Evolutionary conservation across 2,113 vertebrate species (phyloP).

Genomic region (Ciconia maguari): DNA sequence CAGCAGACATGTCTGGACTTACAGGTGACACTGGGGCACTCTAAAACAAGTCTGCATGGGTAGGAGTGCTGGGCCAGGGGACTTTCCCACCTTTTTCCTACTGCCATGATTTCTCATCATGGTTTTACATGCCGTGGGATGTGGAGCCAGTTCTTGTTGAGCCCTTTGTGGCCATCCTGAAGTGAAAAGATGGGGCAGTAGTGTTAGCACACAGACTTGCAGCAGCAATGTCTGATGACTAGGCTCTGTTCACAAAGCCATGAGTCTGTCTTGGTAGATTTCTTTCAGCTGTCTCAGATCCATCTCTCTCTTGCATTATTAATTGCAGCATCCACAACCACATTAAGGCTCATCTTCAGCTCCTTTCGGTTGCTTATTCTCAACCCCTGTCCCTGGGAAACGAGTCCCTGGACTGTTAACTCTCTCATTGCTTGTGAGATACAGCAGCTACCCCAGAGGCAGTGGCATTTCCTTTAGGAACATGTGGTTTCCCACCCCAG

Average conservation of each 20-base stretch:
- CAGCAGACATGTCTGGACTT: neutral
- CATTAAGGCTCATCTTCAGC: conserved; percentile 6
- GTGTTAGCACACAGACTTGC: neutral
- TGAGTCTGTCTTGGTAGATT: neutral
- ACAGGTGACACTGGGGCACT: neutral
- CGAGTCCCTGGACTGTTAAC: neutral
- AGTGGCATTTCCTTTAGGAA: neutral
- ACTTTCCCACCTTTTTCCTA: neutral
- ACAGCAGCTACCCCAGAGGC: neutral
- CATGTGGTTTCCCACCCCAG: neutral
- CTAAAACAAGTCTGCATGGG: neutral
- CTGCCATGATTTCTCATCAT: neutral
- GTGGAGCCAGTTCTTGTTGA: neutral
- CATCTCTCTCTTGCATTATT: conserved; percentile 42
- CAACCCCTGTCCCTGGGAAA: neutral
- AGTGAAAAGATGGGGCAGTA: neutral
- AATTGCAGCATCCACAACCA: neutral
- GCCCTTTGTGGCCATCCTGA: neutral
- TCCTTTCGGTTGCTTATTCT: neutral
- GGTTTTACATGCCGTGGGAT: neutral
- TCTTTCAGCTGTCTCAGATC: neutral
- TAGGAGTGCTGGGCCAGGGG: neutral
- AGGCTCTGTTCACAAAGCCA: neutral
- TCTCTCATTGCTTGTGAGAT: neutral
- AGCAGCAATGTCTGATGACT: neutral